Percentiles rank a stretch among this genome's conserved stretches.
phyloP scores from a whole-genome alignment of 2,888 invertebrate species.

The Leucophora obtusa region DNA sequence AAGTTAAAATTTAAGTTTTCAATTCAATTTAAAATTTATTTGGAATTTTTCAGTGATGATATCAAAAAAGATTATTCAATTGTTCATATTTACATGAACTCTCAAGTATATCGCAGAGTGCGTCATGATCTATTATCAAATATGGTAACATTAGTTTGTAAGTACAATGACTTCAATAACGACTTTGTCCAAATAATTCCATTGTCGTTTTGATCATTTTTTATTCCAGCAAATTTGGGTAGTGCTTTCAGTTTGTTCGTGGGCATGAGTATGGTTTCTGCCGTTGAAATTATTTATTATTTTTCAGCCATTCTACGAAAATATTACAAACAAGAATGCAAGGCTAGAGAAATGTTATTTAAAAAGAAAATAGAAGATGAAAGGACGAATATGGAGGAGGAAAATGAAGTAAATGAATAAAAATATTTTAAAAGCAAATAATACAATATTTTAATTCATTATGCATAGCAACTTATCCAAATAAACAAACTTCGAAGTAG shows the following conservation, averaged over 20 bases:
- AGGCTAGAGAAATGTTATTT: slow-evolving; percentile 62
- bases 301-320: slow-evolving; percentile 73
- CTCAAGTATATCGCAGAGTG: slow-evolving; percentile 79
- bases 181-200: background rate
- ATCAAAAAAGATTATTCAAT: slow-evolving; percentile 71
- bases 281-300: slow-evolving; percentile 80
- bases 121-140: slow-evolving; percentile 81
- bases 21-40: background rate
- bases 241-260: slow-evolving; percentile 82
- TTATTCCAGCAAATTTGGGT: slow-evolving; percentile 80
- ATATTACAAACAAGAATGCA: slow-evolving; percentile 70
- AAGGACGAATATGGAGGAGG: no score
- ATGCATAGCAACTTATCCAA: no score
- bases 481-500: no score
- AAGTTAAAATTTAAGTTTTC: slow-evolving; percentile 48
- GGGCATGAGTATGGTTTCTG: slow-evolving; percentile 81
- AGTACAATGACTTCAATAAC: slow-evolving; percentile 44
- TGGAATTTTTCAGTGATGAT: slow-evolving; percentile 67
- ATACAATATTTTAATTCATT: background rate
- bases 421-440: no score
- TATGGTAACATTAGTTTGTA: slow-evolving; percentile 77
- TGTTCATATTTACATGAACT: slow-evolving; percentile 79
- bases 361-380: no score
- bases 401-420: no score
- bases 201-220: background rate